phyloP scores from a whole-genome alignment of 2,113 vertebrate species.

The Microcebus griseorufus region DNA sequence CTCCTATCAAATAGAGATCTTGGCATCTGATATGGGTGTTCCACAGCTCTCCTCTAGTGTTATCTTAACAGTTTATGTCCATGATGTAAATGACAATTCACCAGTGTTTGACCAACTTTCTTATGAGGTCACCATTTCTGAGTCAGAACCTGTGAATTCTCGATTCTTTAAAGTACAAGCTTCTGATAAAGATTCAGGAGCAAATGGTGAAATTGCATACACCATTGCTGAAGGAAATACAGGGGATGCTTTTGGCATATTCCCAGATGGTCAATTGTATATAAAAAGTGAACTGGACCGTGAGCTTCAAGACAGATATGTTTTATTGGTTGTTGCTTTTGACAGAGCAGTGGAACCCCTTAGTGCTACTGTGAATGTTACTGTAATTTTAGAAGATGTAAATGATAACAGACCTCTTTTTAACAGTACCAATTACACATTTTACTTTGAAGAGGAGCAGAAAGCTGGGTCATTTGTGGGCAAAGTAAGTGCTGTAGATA shows the following conservation, averaged over 20 bases:
- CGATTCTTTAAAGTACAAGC: conserved; percentile 97
- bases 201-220: conserved; percentile 96
- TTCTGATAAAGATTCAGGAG: conserved; percentile 94
- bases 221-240: conserved; percentile 93
- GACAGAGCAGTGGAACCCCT: conserved; percentile 95
- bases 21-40: conserved; percentile 93
- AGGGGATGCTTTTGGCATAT: conserved; percentile 95
- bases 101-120: conserved; percentile 98
- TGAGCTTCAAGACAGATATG: conserved; percentile 94
- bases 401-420: conserved; percentile 98
- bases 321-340: conserved; percentile 91
- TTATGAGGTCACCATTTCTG: conserved; percentile 94
- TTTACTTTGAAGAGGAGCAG: conserved; percentile 96
- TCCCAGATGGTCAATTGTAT: conserved; percentile 97
- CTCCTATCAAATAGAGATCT: conserved; percentile 94
- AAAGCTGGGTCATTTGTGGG: conserved; percentile 92
- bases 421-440: conserved; percentile 97
- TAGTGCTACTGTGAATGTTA: conserved; percentile 94
- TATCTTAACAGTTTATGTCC: conserved; percentile 93
- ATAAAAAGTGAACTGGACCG: conserved; percentile 97
- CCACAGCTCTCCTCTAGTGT: conserved; percentile 92
- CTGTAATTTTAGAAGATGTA: conserved; percentile 94
- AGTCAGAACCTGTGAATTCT: conserved; percentile 96
- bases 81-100: conserved; percentile 96
- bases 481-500: conserved; percentile 93